Base-by-base conservation (phyloP, 2,797 vertebrate species). In the Nannoperca australis region DNA sequence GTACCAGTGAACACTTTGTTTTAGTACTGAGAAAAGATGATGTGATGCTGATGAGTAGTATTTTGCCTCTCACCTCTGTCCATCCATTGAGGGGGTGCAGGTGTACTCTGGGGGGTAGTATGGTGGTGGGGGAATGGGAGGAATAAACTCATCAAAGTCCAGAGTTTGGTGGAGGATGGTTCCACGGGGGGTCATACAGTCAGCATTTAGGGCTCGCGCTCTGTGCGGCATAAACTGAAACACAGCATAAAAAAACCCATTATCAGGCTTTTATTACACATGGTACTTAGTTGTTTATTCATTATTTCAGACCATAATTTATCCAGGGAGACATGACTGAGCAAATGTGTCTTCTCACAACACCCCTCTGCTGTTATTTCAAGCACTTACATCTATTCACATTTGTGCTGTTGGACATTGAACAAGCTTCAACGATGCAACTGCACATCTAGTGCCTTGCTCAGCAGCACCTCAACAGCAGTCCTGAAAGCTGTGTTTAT, bases 31-130 rank as follows among this genome's bases (percentile, higher is more conserved):
- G 22, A 47, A 65, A 66, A 79, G 15, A 55, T 54, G 15, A 55
- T 54, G 61, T 22, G 40, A 76, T 62, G 30, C 42, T 76, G 45
- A 69, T 72, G 69, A 75, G 63, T 4, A 51, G 42, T 67, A 54
- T 59, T 77, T 49, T 63, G 60, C 9, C 11, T 76, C 84, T 91
- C 88, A 99, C 98, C 98, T 98, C 90, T 97, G 97, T 17, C 96
- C 94, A 60, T 99, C 98, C 42, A 95, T 87, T 5, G 95, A 93
- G 4, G 98, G 98, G 0, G 97, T 98, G 86, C 97, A 98, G 93
- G 96, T 97, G 78, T 99, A 99, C 70, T 99, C 98, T 0, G 98
- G 98, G 0, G 98, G 98, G 91, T 99, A 99, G 88, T 99, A 99
- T 3, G 98, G 98, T 0, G 98, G 98, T 7, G 98, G 98, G 0